phyloP scores from a whole-genome alignment of 2,888 invertebrate species.

The Chorisops tibialis region DNA sequence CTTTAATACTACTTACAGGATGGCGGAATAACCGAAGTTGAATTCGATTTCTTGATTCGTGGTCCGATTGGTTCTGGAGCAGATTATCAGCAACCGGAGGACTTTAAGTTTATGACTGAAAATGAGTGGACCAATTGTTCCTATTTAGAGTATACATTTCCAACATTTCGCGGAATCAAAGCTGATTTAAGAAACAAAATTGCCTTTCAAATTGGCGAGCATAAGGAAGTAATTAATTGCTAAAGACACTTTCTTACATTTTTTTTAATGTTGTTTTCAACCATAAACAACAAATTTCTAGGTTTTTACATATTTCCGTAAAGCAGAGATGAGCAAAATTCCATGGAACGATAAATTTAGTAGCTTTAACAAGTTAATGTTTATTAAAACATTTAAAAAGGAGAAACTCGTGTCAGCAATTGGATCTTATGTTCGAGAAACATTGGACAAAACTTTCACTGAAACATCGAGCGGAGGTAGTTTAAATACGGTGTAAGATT shows the following conservation, averaged over 20 bases:
- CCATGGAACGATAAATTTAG: constrained; percentile 65
- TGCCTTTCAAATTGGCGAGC: constrained; percentile 59
- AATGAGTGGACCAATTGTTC: constrained; percentile 67
- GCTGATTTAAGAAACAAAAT: constrained; percentile 58
- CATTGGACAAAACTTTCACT: constrained; percentile 74
- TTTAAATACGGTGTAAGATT: constrained; percentile 45
- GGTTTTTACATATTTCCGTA: constrained; percentile 58
- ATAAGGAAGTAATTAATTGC: constrained; percentile 44
- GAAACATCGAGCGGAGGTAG: constrained; percentile 68
- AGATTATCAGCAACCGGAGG: constrained; percentile 59
- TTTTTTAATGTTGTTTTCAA: not conserved
- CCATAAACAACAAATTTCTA: constrained; percentile 42
- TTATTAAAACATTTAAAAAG: constrained; percentile 72
- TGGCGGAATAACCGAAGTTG: constrained; percentile 57
- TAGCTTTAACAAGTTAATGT: constrained; percentile 76
- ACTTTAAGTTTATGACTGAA: constrained; percentile 55
- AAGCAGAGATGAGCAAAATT: constrained; percentile 44
- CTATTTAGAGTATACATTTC: constrained; percentile 61
- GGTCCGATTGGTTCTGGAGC: constrained; percentile 64
- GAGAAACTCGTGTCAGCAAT: constrained; percentile 80
- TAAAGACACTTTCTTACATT: not conserved
- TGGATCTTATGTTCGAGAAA: constrained; percentile 72
- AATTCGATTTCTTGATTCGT: constrained; percentile 77
- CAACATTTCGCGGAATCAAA: constrained; percentile 56
- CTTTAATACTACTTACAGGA: constrained; percentile 41